Conservation (phyloP, 2,113 vertebrate species). For the Ranitomeya variabilis region DNA sequence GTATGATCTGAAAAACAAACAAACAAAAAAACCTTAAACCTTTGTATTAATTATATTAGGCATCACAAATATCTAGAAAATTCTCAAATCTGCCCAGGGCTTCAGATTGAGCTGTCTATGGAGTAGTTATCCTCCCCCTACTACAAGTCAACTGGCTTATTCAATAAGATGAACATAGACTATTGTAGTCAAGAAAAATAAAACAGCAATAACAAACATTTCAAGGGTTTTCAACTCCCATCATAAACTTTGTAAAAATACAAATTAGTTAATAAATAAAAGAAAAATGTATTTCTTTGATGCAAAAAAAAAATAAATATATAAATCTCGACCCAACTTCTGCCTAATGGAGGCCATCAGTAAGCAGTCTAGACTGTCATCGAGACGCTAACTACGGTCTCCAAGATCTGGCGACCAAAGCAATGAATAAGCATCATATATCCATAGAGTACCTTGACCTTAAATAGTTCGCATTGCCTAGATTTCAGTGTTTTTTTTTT, state of each 20-base stretch:
- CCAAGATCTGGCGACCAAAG: background rate
- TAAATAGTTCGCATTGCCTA: background rate
- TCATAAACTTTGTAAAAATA: constrained; percentile 20
- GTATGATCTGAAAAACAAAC: background rate
- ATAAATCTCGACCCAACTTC: too few relatives aligned
- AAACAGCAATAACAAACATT: background rate
- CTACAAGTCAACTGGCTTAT: background rate
- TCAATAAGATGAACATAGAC: background rate
- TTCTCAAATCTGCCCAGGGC: background rate
- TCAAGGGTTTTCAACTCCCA: background rate
- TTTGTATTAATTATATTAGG: background rate
- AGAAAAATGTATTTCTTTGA: background rate
- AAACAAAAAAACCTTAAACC: background rate
- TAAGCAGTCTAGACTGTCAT: background rate
- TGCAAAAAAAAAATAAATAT: background rate
- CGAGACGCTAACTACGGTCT: background rate
- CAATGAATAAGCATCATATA: too few relatives aligned
- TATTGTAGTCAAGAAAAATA: background rate
- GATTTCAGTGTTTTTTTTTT: background rate
- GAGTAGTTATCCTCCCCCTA: background rate
- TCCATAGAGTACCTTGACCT: background rate
- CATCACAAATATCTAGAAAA: background rate
- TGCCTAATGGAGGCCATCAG: background rate
- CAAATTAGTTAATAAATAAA: constrained; percentile 9
- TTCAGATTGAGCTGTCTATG: too few relatives aligned